These are phyloP conservation scores for Nasonia vitripennis DNA, from an alignment of 1,140 invertebrate genomes.

Conservation along the genomic window DNA sequence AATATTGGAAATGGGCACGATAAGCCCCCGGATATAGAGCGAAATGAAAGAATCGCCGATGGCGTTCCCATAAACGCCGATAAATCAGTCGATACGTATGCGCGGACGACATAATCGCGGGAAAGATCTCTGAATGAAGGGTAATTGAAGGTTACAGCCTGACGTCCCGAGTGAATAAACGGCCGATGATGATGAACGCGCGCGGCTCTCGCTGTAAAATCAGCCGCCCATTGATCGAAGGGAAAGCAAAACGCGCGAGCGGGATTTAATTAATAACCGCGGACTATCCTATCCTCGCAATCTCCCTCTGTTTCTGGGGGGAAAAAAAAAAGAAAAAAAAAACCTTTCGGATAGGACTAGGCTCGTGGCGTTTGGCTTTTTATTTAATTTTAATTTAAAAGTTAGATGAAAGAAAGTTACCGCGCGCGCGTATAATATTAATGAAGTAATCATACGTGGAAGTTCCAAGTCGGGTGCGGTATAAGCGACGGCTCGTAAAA, in stretches of 20 bases:
- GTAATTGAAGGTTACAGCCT: conserved; percentile 3
- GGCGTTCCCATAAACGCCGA: not conserved
- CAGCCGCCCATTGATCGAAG: not conserved
- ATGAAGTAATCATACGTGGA: not conserved
- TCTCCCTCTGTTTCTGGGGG: too few relatives aligned
- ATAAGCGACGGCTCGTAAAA: not conserved
- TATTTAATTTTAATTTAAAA: too few relatives aligned
- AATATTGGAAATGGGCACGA: not conserved
- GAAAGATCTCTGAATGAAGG: not conserved
- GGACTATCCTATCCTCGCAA: not conserved
- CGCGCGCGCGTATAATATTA: too few relatives aligned
- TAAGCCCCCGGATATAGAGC: not conserved
- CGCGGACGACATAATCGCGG: not conserved
- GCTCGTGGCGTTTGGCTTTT: too few relatives aligned
- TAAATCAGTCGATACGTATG: not conserved
- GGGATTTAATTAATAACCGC: not conserved
- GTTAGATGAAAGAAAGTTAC: too few relatives aligned
- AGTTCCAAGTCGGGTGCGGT: not conserved
- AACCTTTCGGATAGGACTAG: too few relatives aligned
- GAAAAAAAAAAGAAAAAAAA: too few relatives aligned
- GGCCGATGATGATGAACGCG: not conserved
- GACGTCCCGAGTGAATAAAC: not conserved
- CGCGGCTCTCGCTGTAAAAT: not conserved
- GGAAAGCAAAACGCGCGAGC: not conserved
- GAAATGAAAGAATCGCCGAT: too few relatives aligned